phyloP scores from a whole-genome alignment of 2,797 vertebrate genomes.

The Peromyscus aztecus region DNA sequence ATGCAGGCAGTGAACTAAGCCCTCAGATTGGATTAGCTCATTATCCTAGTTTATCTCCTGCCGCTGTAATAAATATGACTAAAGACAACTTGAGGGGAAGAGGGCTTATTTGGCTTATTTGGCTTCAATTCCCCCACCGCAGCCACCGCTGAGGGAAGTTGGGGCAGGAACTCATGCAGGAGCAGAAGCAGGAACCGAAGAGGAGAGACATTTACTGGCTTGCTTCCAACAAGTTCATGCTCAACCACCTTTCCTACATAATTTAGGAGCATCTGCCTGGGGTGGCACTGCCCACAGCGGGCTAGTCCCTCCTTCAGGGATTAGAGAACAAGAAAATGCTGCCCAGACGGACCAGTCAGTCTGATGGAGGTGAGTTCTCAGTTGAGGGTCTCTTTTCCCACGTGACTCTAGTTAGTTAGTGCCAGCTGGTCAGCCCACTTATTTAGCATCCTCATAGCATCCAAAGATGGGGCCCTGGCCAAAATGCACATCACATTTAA shows the following conservation, averaged over 20 bases:
- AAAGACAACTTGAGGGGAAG: neutral
- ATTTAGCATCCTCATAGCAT: neutral
- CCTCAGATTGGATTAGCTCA: conserved; percentile 50
- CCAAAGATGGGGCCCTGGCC: neutral
- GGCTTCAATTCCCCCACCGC: neutral
- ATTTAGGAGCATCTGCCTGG: neutral
- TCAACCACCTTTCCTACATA: neutral
- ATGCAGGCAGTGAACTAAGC: neutral
- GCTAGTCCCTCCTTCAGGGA: neutral
- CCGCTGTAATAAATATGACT: neutral
- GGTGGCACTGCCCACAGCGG: too few relatives aligned
- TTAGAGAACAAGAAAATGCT: neutral
- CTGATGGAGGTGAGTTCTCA: neutral
- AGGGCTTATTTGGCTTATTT: neutral
- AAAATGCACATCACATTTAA: neutral
- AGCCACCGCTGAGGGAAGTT: neutral
- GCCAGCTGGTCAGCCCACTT: neutral
- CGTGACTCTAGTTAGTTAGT: neutral
- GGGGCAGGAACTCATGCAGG: neutral
- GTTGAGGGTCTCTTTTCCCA: neutral
- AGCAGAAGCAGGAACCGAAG: neutral
- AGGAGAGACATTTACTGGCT: neutral
- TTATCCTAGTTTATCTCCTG: neutral
- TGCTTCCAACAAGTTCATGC: neutral
- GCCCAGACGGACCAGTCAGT: neutral